A percentile compares a stretch with the other conserved stretches of the same genome.
phyloP scores from a whole-genome alignment of 2,888 invertebrate genomes.

The Tortrix viridana region DNA sequence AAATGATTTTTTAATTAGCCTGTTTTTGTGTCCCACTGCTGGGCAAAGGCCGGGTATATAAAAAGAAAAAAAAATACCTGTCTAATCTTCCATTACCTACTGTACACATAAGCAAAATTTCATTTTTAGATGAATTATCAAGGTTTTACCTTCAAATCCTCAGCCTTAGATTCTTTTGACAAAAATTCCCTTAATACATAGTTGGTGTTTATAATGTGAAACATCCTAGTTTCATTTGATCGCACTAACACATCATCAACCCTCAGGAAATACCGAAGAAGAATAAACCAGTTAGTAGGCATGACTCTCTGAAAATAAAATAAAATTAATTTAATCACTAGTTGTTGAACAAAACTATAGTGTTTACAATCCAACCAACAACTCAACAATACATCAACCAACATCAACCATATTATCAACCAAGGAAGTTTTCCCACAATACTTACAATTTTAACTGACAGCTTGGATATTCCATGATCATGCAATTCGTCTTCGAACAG shows the following conservation, averaged over 20 bases:
- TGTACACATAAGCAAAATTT: no score
- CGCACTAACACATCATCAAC: constrained; percentile 96
- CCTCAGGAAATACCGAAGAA: constrained; percentile 95
- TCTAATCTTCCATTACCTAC: no score
- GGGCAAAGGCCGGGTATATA: no score
- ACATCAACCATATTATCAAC: no score
- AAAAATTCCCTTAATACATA: constrained; percentile 94
- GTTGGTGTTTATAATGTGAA: constrained; percentile 89
- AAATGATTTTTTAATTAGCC: no score
- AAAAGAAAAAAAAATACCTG: no score
- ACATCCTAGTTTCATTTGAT: constrained; percentile 94
- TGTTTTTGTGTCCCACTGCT: no score
- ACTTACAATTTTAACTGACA: constrained; percentile 96
- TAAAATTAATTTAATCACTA: constrained; percentile 19
- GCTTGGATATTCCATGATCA: constrained; percentile 97
- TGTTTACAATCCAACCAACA: no score
- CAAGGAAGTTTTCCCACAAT: constrained; percentile 1
- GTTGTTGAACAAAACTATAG: background rate
- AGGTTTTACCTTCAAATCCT: constrained; percentile 86
- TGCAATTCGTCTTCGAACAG: constrained; percentile 99
- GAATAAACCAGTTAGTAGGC: constrained; percentile 96
- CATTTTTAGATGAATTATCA: background rate
- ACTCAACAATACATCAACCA: no score
- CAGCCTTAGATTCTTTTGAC: constrained; percentile 89
- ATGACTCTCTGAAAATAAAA: constrained; percentile 92